Percentiles rank a stretch among this genome's conserved stretches.
Conservation (phyloP, 2,888 invertebrate genomes). For the Pterostichus madidus region DNA sequence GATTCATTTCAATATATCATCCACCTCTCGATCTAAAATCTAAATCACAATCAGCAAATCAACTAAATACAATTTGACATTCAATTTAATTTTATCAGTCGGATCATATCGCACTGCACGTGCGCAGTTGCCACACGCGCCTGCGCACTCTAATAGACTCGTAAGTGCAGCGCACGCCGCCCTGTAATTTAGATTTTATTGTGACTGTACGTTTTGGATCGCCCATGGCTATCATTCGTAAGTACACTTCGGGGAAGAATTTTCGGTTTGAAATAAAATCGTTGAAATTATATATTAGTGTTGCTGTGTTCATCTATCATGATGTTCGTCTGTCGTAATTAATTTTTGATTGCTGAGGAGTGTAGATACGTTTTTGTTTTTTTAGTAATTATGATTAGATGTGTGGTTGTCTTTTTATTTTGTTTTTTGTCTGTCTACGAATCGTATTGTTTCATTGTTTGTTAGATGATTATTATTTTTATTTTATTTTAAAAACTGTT, state of each 20-base stretch:
- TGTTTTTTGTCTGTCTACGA: conserved; percentile 9
- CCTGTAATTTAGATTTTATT: conserved; percentile 71
- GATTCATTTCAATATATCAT: too few species aligned
- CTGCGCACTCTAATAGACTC: conserved; percentile 40
- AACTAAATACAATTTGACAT: conserved; percentile 27
- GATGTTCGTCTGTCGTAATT: conserved; percentile 50
- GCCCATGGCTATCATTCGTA: conserved; percentile 36
- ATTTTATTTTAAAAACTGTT: background rate
- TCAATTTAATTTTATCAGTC: conserved; percentile 20
- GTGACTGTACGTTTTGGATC: conserved; percentile 66
- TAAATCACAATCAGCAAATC: conserved; percentile 20
- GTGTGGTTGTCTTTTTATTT: conserved; percentile 17
- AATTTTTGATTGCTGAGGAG: conserved; percentile 55
- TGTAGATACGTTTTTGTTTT: conserved; percentile 34
- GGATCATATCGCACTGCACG: conserved; percentile 11
- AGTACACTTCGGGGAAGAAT: conserved; percentile 53
- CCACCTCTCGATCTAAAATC: background rate
- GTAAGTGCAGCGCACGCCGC: conserved; percentile 69
- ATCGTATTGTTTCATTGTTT: conserved; percentile 32
- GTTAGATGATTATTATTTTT: background rate
- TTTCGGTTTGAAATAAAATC: conserved; percentile 44
- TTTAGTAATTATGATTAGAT: conserved; percentile 32
- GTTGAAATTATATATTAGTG: conserved; percentile 49
- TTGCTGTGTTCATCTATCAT: conserved; percentile 42
- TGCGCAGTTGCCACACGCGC: background rate